Evolutionary conservation across 2,888 invertebrate species (phyloP).

Genomic region (Xylota sylvarum): DNA sequence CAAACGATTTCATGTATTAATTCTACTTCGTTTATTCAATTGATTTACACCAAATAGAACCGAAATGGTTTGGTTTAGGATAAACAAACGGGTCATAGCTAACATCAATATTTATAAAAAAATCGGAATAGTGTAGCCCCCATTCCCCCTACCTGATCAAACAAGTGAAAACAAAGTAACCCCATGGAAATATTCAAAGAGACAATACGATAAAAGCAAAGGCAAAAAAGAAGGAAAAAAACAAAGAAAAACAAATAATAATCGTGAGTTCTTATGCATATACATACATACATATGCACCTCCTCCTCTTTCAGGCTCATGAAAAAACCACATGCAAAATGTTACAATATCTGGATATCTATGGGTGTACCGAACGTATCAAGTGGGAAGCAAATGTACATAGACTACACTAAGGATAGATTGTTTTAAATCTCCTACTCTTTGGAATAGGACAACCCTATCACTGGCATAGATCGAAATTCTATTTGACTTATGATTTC

Average conservation of each 20-base stretch:
- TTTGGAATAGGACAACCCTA: constrained; percentile 20
- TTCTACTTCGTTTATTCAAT: neutral
- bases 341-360: constrained; percentile 12
- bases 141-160: neutral
- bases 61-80: neutral
- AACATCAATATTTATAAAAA: neutral
- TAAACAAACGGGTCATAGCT: neutral
- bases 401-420: constrained; percentile 17
- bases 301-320: constrained; percentile 1
- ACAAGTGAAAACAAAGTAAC: neutral
- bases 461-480: constrained; percentile 65
- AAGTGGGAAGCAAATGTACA: constrained; percentile 33
- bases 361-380: constrained; percentile 20
- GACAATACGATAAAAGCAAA: constrained; percentile 22
- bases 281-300: constrained; percentile 32
- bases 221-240: too few relatives aligned
- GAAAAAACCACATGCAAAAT: constrained; percentile 17
- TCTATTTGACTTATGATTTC: constrained; percentile 64
- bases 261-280: constrained; percentile 49
- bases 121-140: neutral
- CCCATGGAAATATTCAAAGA: constrained; percentile 1
- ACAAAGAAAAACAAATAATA: constrained; percentile 5
- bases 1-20: too few relatives aligned
- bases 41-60: too few relatives aligned
- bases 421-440: constrained; percentile 22